Conservation (phyloP, 1,140 invertebrate species). For the Cepaea nemoralis region DNA sequence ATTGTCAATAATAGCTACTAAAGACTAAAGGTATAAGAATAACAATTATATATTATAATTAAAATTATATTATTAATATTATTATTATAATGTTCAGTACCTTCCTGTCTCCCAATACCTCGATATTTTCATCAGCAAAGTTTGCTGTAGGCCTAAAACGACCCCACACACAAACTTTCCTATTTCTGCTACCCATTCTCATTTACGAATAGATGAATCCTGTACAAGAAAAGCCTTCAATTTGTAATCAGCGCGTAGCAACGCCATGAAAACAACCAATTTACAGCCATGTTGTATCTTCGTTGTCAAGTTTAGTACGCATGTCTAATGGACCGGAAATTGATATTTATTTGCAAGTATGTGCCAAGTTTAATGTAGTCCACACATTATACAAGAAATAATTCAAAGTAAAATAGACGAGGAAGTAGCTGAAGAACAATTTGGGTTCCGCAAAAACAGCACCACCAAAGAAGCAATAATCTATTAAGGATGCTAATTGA, state of each 20-base stretch:
- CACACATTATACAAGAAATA: no score
- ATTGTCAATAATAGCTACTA: not conserved
- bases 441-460: no score
- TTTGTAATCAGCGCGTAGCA: no score
- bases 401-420: no score
- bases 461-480: no score
- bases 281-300: conserved; percentile 56
- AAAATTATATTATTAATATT: not conserved
- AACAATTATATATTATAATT: not conserved
- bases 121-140: conserved; percentile 69
- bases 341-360: no score
- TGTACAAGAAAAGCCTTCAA: not conserved
- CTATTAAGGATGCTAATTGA: no score
- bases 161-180: conserved; percentile 70
- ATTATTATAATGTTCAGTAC: conserved; percentile 48
- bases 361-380: no score
- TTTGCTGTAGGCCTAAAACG: conserved; percentile 69
- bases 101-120: conserved; percentile 66
- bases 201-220: conserved; percentile 15
- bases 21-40: not conserved
- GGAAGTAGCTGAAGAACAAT: no score
- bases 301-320: conserved; percentile 62
- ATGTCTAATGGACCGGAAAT: conserved; percentile 48
- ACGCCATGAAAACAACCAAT: conserved; percentile 13
- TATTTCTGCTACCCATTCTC: conserved; percentile 53